Base-by-base conservation (phyloP, 2,888 invertebrate species). In the Rhagium mordax region DNA sequence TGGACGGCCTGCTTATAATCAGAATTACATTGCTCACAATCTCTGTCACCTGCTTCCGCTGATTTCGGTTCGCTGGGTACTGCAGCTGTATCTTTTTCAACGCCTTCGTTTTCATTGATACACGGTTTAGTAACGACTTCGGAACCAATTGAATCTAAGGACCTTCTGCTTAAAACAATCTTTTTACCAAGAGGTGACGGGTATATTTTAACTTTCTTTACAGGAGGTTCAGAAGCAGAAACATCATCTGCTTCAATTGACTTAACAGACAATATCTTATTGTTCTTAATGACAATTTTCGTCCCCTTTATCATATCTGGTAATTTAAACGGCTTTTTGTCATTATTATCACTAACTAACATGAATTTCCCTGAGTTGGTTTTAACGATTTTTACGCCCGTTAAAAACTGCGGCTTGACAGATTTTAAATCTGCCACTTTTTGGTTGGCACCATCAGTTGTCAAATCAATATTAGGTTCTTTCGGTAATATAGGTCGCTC, bases 261-360 rank as follows among this genome's bases (percentile, higher is more conserved):
- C 51, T 53, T 65, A 13, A 53, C 13, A 33, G 65, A 65, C n/a
- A 65, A 15, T 33, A 65, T 29, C 20, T 49, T 16, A 27, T n/a
- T 48, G n/a, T 65, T 41, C 33, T 65, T 65, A 13, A 65, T 65
- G 3, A 65, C 13, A 18, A 65, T 15, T 20, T 65, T 51, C 10
- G 51, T 65, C 8, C 53, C 65, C 3, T n/a, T 27, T 0, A 13
- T 8, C 18, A 16, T 10, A 6, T 65, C 21, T 3, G 41, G 41
- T 4, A 27, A 24, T 18, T 5, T 48, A 7, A 16, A 15, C 6
- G 27, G 15, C 6, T 27, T 21, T 0, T 8, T 3, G 3, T 33
- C 20, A 13, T 29, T 10, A 1, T 53, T 29, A 16, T 65, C 65
- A 91, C 7, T 90, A 15, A 73, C 57, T 48, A 73, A 61, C 53